A percentile compares a stretch with the other conserved stretches of the same genome.
Evolutionary conservation across 2,113 vertebrate species (phyloP).

Genomic region (Lucifuga dentata): DNA sequence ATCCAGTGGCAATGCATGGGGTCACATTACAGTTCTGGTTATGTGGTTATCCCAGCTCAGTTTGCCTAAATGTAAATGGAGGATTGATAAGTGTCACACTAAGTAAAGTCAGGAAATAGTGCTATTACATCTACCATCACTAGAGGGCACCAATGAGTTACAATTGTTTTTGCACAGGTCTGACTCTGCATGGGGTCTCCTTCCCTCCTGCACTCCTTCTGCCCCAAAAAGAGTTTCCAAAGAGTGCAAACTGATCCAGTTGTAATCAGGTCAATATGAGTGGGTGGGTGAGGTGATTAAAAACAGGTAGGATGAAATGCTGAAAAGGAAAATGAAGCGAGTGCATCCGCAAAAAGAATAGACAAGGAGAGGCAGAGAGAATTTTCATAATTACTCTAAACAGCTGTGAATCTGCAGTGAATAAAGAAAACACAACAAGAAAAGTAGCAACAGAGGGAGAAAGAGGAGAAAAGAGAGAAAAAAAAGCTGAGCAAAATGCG

Average conservation of each 20-base stretch:
- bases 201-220: background rate
- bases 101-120: background rate
- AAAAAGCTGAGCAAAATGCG: background rate
- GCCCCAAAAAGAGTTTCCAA: background rate
- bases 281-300: background rate
- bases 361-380: background rate
- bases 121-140: conserved; percentile 39
- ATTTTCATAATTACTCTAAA: background rate
- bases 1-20: no score
- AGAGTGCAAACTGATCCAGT: background rate
- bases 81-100: rapidly evolving
- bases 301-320: conserved; percentile 2
- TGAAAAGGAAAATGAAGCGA: conserved; percentile 2
- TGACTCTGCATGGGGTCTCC: background rate
- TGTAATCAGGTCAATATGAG: background rate
- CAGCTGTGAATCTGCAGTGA: background rate
- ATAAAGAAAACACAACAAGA: background rate
- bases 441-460: background rate
- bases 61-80: no score
- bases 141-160: conserved; percentile 50
- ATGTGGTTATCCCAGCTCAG: no score
- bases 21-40: no score
- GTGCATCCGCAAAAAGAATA: background rate
- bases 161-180: background rate
- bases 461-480: conserved; percentile 7